Evolutionary conservation across 2,888 invertebrate genomes (phyloP).

Genomic region (Neria commutata): DNA sequence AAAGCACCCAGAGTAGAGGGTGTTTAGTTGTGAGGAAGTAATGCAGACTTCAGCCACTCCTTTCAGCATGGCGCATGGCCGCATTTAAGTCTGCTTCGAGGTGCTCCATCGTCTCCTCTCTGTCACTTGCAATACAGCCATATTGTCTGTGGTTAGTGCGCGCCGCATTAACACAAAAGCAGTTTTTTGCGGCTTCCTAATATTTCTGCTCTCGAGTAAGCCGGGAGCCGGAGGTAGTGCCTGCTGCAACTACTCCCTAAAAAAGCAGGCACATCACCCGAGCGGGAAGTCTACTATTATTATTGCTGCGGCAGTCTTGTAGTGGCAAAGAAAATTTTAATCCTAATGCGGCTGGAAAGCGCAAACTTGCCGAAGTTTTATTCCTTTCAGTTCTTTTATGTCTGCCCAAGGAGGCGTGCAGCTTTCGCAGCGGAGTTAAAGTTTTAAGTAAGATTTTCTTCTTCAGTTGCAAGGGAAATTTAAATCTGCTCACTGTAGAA

Average conservation of each 20-base stretch:
- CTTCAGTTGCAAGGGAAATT: too few species aligned
- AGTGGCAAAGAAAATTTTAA: not conserved
- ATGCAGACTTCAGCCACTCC: too few species aligned
- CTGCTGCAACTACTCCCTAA: not conserved
- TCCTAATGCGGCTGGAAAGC: not conserved
- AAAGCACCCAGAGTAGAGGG: too few species aligned
- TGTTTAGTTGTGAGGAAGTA: too few species aligned
- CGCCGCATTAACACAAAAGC: constrained; percentile 11
- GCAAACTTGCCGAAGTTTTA: not conserved
- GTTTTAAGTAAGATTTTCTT: too few species aligned
- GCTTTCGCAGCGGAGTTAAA: too few species aligned
- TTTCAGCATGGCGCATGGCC: too few species aligned
- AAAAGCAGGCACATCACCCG: not conserved
- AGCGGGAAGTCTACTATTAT: too few species aligned
- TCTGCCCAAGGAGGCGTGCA: not conserved
- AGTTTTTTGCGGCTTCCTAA: not conserved
- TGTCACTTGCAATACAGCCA: too few species aligned
- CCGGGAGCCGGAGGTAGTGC: not conserved
- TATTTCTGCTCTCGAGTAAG: not conserved
- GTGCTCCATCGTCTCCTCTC: too few species aligned
- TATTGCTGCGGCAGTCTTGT: not conserved
- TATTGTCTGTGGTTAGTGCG: constrained; percentile 17
- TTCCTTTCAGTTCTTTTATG: not conserved
- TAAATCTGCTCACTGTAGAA: not conserved
- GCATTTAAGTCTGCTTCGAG: too few species aligned